Evolutionary conservation across 1,140 invertebrate genomes (phyloP).

Genomic region (Aphidius ervi): DNA sequence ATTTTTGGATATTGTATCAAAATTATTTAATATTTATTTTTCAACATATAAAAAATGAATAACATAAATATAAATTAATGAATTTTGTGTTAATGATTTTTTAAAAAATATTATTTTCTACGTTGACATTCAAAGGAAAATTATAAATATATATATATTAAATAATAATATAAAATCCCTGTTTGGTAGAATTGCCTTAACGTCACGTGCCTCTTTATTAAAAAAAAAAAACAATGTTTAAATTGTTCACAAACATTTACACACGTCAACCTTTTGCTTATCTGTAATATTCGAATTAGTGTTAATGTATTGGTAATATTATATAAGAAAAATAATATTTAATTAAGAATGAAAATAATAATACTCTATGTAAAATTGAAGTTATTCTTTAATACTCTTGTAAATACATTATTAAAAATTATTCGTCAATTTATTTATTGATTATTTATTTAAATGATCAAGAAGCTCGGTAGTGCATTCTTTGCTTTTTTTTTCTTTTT

Average conservation of each 20-base stretch:
- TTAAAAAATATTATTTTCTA: no score
- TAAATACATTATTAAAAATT: slow-evolving; percentile 46
- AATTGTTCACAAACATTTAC: slow-evolving; percentile 33
- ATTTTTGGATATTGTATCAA: no score
- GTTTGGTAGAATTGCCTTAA: slow-evolving; percentile 45
- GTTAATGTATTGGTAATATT: slow-evolving; percentile 31
- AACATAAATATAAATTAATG: no score
- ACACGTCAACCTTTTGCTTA: slow-evolving; percentile 6
- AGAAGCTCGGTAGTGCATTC: no score
- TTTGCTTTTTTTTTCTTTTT: no score
- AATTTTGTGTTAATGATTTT: no score
- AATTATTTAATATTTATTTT: no score
- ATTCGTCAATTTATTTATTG: slow-evolving; percentile 20
- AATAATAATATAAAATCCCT: slow-evolving; percentile 24
- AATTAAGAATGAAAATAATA: slow-evolving; percentile 1
- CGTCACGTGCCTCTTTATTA: slow-evolving; percentile 43
- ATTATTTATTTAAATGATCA: neutral
- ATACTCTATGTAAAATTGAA: slow-evolving; percentile 40
- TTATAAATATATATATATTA: slow-evolving; percentile 15
- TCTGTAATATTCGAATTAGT: slow-evolving; percentile 12
- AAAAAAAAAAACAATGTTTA: slow-evolving; percentile 28
- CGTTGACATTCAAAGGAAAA: neutral
- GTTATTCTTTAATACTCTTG: slow-evolving; percentile 45
- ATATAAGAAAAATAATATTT: slow-evolving; percentile 8
- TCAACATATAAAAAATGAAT: no score